A percentile compares a stretch with the other conserved stretches of the same genome.
Conservation (phyloP, 2,888 invertebrate species). For the Amorpha juglandis region DNA sequence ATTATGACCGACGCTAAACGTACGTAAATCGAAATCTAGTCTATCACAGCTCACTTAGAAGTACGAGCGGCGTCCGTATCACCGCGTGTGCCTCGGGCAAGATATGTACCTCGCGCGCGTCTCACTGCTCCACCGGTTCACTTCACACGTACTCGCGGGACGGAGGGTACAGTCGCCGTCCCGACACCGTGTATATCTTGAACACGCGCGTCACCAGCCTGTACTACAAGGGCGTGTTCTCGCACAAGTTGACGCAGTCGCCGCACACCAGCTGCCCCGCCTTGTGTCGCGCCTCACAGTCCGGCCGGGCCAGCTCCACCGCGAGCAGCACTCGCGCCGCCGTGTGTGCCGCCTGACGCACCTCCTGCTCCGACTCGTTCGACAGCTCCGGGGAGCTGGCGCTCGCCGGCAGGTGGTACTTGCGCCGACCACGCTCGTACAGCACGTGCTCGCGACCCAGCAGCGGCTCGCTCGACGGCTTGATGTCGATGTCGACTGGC, state of each 20-base stretch:
- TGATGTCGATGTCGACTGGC: constrained; percentile 52
- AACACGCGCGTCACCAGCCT: constrained; percentile 79
- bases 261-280: constrained; percentile 57
- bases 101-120: constrained; percentile 45
- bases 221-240: constrained; percentile 73
- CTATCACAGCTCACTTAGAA: constrained; percentile 80
- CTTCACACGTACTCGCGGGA: constrained; percentile 3
- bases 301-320: constrained; percentile 63
- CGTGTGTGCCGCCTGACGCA: constrained; percentile 41
- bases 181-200: constrained; percentile 76
- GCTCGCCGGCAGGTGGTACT: constrained; percentile 58
- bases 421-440: constrained; percentile 44
- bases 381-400: constrained; percentile 77
- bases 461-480: constrained; percentile 76
- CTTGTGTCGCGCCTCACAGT: constrained; percentile 50
- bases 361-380: constrained; percentile 33
- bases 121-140: too few species aligned
- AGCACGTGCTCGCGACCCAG: constrained; percentile 59
- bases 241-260: constrained; percentile 58
- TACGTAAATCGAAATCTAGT: constrained; percentile 72
- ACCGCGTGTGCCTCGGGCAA: constrained; percentile 41
- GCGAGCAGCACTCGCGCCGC: constrained; percentile 72
- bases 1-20: constrained; percentile 59
- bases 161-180: constrained; percentile 41
- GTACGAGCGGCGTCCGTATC: constrained; percentile 52